Base-by-base conservation (phyloP, 2,888 invertebrate genomes). In the Melipona beecheii region DNA sequence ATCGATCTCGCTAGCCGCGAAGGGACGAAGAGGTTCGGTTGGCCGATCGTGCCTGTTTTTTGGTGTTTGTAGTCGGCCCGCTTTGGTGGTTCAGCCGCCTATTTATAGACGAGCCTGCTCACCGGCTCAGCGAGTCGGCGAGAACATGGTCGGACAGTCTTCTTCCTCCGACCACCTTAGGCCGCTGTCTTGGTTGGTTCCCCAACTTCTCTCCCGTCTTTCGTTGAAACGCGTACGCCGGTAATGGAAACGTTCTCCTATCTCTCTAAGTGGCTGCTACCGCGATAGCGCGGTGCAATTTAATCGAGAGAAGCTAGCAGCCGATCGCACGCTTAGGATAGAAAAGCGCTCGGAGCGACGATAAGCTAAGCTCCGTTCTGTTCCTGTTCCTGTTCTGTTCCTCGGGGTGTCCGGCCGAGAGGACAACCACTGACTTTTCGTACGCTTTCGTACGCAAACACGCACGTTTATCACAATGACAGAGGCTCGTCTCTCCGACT, bases 21-120 rank as follows among this genome's bases (percentile, higher is more conserved):
- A 85, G 86, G 91, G 90, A 89, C 91, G 88, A 92, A 90, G 27
- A 27, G 90, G 91, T 93, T 91, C 91, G 9, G 90, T 91, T 84
- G 91, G 91, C 90, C 87, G 87, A 90, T 90, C 87, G 89, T 90
- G 84, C 64, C 87, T 85, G 90, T 90, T 90, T 91, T 91, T 91
- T 90, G 88, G 88, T 91, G 88, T 88, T n/a, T n/a, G n/a, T 89
- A 85, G 87, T 84, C 85, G 83, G 78, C 62, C 88, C 64, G 89
- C 89, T 89, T 89, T n/a, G n/a, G 87, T 86, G 88, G 88, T 90
- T 91, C 81, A 83, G 85, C 82, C 75, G 80, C 9, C 88, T 91
- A 91, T 91, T 92, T 90, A 92, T 91, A 91, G 87, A 81, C 81
- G 78, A 89, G 87, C 85, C 89, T 90, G 85, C 86, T 90, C 86